phyloP scores from a whole-genome alignment of 2,888 invertebrate species.

The Odiellus spinosus region DNA sequence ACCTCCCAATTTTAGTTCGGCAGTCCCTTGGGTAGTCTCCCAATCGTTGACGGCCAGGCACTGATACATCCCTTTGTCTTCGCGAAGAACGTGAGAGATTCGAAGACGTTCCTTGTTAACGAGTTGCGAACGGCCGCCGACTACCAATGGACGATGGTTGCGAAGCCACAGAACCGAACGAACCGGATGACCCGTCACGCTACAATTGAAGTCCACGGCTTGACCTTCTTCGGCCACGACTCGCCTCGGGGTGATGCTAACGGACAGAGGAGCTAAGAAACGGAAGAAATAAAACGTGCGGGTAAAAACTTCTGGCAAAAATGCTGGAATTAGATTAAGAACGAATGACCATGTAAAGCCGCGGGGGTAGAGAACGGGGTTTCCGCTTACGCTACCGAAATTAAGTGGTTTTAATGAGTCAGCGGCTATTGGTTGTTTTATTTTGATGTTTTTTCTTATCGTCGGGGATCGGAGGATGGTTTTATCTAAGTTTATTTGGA shows the following conservation, averaged over 20 bases:
- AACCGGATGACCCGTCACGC: slow-evolving; percentile 13
- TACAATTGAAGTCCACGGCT: slow-evolving; percentile 13
- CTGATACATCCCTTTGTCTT: slow-evolving; percentile 19
- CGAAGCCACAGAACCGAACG: slow-evolving; percentile 15
- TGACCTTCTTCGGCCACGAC: slow-evolving; percentile 15
- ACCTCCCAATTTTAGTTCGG: slow-evolving; percentile 15
- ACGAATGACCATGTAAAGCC: too few species aligned
- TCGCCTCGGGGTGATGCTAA: slow-evolving; percentile 9
- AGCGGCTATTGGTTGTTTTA: too few species aligned
- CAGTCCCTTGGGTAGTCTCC: slow-evolving; percentile 11
- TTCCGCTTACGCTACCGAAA: too few species aligned
- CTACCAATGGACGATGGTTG: slow-evolving; percentile 11
- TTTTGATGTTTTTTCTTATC: too few species aligned
- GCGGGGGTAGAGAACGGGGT: too few species aligned
- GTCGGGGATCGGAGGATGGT: too few species aligned
- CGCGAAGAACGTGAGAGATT: slow-evolving; percentile 15
- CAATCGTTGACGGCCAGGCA: slow-evolving; percentile 16
- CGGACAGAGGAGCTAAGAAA: slow-evolving; percentile 11
- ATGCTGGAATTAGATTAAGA: too few species aligned
- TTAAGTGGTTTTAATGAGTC: too few species aligned
- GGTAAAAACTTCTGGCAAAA: too few species aligned
- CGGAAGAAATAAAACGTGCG: not conserved
- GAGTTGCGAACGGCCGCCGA: slow-evolving; percentile 12
- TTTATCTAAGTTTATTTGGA: too few species aligned
- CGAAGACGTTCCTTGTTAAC: slow-evolving; percentile 14